A percentile compares a stretch with the other conserved stretches of the same genome.
Evolutionary conservation across 1,140 invertebrate genomes (phyloP).

Genomic region (Hydropsyche tenuis): DNA sequence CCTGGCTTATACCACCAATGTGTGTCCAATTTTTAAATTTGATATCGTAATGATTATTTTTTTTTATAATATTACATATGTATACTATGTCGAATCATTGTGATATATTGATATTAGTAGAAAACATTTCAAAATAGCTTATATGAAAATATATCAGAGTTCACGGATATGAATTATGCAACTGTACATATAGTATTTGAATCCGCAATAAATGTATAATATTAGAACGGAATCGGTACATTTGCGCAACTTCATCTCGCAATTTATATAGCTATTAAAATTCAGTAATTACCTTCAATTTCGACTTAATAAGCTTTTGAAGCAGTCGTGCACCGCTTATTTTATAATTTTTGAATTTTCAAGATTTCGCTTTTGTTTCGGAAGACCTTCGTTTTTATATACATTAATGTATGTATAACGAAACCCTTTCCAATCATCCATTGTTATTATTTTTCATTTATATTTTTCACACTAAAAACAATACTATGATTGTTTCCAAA

Average conservation of each 20-base stretch:
- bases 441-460: neutral
- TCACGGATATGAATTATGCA: too few species aligned
- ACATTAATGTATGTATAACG: constrained; percentile 5
- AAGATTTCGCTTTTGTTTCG: constrained; percentile 3
- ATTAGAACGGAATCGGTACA: neutral
- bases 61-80: too few species aligned
- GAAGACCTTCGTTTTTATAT: constrained; percentile 6
- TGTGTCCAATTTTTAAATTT: too few species aligned
- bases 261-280: neutral
- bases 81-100: too few species aligned
- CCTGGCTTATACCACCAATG: too few species aligned
- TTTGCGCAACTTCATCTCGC: neutral
- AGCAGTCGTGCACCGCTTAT: too few species aligned
- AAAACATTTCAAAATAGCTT: too few species aligned
- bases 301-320: neutral
- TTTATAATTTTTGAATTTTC: neutral
- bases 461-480: constrained; percentile 16
- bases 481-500: neutral
- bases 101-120: too few species aligned
- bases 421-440: neutral
- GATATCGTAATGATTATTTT: too few species aligned
- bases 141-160: too few species aligned
- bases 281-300: neutral
- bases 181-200: neutral
- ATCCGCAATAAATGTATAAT: neutral